Evolutionary conservation across 2,888 invertebrate species (phyloP), one percentile per base, ranked within the genome.

Genomic region (Salpingus planirostris): DNA sequence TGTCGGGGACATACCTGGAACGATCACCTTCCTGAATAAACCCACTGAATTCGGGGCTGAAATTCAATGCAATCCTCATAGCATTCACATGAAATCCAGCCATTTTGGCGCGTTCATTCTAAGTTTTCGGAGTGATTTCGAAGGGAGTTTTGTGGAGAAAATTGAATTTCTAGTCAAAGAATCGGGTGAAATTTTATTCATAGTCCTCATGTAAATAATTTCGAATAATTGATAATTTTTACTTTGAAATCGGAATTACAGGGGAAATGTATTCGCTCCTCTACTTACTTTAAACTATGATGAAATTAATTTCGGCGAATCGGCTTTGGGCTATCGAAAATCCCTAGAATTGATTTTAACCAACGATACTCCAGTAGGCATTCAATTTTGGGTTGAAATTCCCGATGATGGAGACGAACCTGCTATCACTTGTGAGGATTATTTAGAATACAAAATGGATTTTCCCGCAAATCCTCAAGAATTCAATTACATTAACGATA

Each of bases 71-170:
- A 52, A 55, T n/a, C 78, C 78, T 1, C 40, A 51, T 12, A 34
- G 60, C 25, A 56, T 68, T 3, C 62, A 62, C 28, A 47, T 78
- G 22, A 50, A 65, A 15, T 71, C 76, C 1, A 69, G 68, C 2
- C 65, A 71, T 21, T 65, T 66, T 37, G 65, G 69, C 22, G 63
- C 67, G 5, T 73, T 78, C 49, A 60, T 68, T 7, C 54, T 79
- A 3, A 64, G 69, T 0, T 78, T 76, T 52, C 64, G 62, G 13
- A 75, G 77, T 29, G 67, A 68, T 5, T 68, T 69, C 13, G 72
- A 71, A 46, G 79, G 79, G 23, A 67, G 70, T 6, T 79, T 74
- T 50, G 65, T 76, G 29, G 79, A 79, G 59, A 71, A 71, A 54
- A 54, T 78, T 2, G 64, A 71, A 39, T 78, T 78, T 52, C 33